A percentile compares a stretch with the other conserved stretches of the same genome.
Conservation (phyloP, 2,797 vertebrate genomes). For the Eulemur mongoz region DNA sequence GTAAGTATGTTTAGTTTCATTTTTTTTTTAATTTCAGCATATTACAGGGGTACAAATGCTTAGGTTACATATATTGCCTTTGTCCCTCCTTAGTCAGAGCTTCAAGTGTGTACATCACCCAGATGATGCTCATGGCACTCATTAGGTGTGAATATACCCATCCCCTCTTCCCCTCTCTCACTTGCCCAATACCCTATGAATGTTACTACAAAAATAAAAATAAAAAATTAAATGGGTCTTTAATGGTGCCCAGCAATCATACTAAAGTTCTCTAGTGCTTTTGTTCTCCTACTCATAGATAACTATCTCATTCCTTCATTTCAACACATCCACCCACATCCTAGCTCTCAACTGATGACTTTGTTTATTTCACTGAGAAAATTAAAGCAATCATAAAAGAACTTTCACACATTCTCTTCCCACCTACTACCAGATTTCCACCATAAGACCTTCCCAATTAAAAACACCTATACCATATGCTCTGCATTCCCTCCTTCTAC, state of each 20-base stretch:
- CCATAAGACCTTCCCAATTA: neutral
- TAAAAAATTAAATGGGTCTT: neutral
- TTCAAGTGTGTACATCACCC: too few species aligned
- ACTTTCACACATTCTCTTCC: neutral
- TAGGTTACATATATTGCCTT: too few species aligned
- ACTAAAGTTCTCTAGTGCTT: neutral
- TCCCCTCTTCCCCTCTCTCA: too few species aligned
- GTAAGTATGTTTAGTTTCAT: too few species aligned
- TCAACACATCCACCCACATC: neutral
- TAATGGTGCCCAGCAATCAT: neutral
- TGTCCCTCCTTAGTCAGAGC: too few species aligned
- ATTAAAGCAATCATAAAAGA: constrained; percentile 8
- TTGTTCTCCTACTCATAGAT: neutral
- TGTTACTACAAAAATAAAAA: too few species aligned
- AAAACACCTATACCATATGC: neutral
- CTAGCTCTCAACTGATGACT: neutral
- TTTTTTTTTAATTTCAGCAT: too few species aligned
- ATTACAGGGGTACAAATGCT: too few species aligned
- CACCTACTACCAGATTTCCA: neutral
- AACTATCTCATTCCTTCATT: neutral
- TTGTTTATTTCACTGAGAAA: constrained; percentile 31
- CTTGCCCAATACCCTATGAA: too few species aligned
- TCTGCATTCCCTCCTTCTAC: neutral
- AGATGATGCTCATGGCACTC: too few species aligned
- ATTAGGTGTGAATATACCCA: too few species aligned